Evolutionary conservation across 2,113 vertebrate species (phyloP).

Genomic region (Nothocercus julius): DNA sequence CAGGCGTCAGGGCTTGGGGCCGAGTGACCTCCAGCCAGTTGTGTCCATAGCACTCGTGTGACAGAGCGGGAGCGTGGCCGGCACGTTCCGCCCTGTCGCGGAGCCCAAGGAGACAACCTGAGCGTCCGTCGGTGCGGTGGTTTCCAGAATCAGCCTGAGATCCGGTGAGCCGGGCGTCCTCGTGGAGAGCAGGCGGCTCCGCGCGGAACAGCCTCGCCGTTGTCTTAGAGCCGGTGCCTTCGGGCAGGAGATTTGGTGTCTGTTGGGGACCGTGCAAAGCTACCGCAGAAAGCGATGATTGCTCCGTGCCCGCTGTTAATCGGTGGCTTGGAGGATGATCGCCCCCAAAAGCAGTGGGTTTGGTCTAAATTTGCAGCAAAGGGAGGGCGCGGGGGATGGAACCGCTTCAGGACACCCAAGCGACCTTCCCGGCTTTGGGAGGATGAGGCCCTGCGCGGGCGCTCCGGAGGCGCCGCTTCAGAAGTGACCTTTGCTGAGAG

Average conservation of each 20-base stretch:
- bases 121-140: background rate
- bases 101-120: background rate
- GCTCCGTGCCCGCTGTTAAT: fast-evolving
- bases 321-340: fast-evolving
- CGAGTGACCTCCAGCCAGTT: background rate
- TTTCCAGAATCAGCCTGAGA: background rate
- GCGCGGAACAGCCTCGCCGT: fast-evolving
- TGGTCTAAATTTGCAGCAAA: background rate
- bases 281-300: fast-evolving
- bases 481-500: background rate
- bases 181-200: no score
- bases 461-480: background rate
- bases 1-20: background rate
- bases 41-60: fast-evolving
- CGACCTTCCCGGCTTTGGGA: background rate
- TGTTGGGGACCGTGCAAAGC: background rate
- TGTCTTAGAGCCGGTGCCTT: background rate
- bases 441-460: background rate
- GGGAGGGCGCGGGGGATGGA: background rate
- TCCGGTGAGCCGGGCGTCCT: background rate
- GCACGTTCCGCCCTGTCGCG: background rate
- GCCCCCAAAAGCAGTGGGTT: background rate
- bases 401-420: background rate
- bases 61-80: fast-evolving
- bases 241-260: fast-evolving